Conservation (phyloP, 2,113 vertebrate species). For the Ellobius talpinus region DNA sequence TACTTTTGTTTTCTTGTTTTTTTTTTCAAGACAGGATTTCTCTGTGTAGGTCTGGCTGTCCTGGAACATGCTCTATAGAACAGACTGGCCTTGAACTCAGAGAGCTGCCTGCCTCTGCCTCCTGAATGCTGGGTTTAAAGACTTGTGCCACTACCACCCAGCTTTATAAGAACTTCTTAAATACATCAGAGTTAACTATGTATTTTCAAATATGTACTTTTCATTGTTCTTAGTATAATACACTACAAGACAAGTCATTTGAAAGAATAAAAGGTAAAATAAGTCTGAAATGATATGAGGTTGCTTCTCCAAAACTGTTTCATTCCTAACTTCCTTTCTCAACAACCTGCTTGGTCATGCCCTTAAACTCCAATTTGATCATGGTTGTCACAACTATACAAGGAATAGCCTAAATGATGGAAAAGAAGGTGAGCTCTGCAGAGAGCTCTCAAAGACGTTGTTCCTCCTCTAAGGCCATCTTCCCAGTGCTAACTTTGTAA, state of each 20-base stretch:
- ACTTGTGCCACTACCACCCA: background rate
- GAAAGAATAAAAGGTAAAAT: slow-evolving; percentile 59
- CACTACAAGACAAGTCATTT: slow-evolving; percentile 19
- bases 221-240: slow-evolving; percentile 55
- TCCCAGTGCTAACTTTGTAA: slow-evolving; percentile 14
- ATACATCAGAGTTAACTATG: background rate
- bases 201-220: slow-evolving; percentile 48
- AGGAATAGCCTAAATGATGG: background rate
- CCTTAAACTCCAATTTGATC: background rate
- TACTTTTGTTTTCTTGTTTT: background rate
- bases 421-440: slow-evolving; percentile 30
- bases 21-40: background rate
- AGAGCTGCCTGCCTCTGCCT: background rate
- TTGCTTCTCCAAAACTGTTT: slow-evolving; percentile 35
- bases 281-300: slow-evolving; percentile 31
- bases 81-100: background rate
- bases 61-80: background rate
- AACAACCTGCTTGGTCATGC: background rate
- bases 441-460: slow-evolving; percentile 16
- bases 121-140: background rate
- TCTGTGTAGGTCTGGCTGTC: background rate
- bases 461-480: slow-evolving; percentile 25
- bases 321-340: slow-evolving; percentile 34
- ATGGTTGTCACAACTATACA: slow-evolving; percentile 1
- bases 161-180: slow-evolving; percentile 45